Conservation (phyloP, 2,113 vertebrate species). For the Noturus placidus region DNA sequence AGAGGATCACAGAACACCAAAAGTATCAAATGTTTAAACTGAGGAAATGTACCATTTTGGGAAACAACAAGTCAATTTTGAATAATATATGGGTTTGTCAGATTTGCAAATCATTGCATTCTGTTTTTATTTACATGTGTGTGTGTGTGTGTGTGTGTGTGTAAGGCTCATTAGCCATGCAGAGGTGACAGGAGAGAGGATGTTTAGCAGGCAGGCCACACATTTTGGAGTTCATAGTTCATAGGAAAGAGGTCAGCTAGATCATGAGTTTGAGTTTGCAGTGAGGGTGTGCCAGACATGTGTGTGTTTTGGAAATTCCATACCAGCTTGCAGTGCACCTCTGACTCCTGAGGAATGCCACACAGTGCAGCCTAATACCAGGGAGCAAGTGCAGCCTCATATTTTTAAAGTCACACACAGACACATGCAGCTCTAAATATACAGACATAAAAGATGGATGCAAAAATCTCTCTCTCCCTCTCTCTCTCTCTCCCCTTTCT, state of each 20-base stretch:
- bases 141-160: slow-evolving; percentile 15
- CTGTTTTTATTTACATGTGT: no score
- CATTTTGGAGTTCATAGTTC: slow-evolving; percentile 46
- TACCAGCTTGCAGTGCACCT: slow-evolving; percentile 48
- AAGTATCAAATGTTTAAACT: not conserved
- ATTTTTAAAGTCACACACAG: slow-evolving; percentile 36
- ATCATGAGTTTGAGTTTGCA: slow-evolving; percentile 35
- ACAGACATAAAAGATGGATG: not conserved
- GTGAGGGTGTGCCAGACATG: slow-evolving; percentile 12
- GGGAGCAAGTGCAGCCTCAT: slow-evolving; percentile 35
- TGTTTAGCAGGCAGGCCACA: slow-evolving; percentile 40
- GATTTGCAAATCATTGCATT: no score
- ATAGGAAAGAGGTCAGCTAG: slow-evolving; percentile 38
- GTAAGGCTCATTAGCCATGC: slow-evolving; percentile 27
- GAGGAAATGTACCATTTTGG: no score
- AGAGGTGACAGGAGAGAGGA: not conserved
- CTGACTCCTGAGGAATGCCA: slow-evolving; percentile 54
- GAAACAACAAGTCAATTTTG: no score
- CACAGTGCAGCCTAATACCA: slow-evolving; percentile 39
- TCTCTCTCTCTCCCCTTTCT: not conserved
- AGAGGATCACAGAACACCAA: not conserved
- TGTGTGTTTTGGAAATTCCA: slow-evolving; percentile 49
- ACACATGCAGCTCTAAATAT: slow-evolving; percentile 38
- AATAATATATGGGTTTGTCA: no score
- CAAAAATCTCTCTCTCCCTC: not conserved